phyloP scores from a whole-genome alignment of 2,888 invertebrate species.

The Cosmorhoe ocellata region DNA sequence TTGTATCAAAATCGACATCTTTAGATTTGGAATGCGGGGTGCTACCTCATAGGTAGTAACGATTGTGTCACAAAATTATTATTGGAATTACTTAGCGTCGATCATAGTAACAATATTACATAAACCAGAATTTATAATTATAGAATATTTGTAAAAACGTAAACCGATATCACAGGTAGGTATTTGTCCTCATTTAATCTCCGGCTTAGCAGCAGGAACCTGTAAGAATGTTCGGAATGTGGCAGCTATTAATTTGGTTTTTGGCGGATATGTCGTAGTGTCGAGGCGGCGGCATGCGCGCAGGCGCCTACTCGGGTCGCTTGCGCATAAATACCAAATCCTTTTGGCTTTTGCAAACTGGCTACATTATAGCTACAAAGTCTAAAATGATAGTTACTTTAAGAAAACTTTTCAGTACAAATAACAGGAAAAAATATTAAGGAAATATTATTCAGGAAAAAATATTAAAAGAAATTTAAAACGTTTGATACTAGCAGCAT shows the following conservation, averaged over 20 bases:
- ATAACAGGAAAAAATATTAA: too few species aligned
- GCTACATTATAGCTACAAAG: neutral
- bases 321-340: slow-evolving; percentile 42
- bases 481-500: too few species aligned
- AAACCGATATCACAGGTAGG: neutral
- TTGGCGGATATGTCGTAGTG: slow-evolving; percentile 48
- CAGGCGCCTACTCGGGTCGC: slow-evolving; percentile 57
- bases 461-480: too few species aligned
- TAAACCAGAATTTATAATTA: too few species aligned
- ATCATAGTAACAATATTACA: neutral
- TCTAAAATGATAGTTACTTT: too few species aligned
- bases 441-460: too few species aligned
- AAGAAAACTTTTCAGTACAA: neutral
- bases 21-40: too few species aligned
- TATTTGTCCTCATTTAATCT: slow-evolving; percentile 7
- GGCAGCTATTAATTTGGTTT: slow-evolving; percentile 66
- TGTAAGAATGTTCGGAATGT: slow-evolving; percentile 65
- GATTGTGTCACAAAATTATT: too few species aligned
- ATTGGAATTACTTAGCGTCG: too few species aligned
- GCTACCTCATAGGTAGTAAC: too few species aligned
- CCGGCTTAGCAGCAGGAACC: slow-evolving; percentile 48
- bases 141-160: too few species aligned
- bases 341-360: slow-evolving; percentile 13
- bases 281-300: slow-evolving; percentile 28
- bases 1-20: too few species aligned